phyloP scores from a whole-genome alignment of 2,113 vertebrate genomes.

The Semicossyphus pulcher region DNA sequence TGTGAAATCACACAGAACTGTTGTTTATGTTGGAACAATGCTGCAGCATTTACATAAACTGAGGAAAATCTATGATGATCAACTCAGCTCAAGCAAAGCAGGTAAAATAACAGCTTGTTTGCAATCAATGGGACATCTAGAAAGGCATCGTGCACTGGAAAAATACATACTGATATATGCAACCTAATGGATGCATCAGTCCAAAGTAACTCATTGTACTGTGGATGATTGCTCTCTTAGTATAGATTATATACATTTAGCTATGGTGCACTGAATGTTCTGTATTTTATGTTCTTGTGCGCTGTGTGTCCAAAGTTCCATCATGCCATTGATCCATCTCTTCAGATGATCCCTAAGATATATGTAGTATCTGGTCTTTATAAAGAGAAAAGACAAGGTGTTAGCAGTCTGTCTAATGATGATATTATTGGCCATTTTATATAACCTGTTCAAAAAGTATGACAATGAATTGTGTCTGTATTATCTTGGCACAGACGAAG shows the following conservation, averaged over 20 bases:
- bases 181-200: conserved; percentile 8
- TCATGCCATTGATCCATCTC: background rate
- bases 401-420: too few relatives aligned
- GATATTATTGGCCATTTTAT: too few relatives aligned
- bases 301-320: too few relatives aligned
- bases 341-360: too few relatives aligned
- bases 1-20: conserved; percentile 32
- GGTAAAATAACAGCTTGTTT: conserved; percentile 53
- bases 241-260: background rate
- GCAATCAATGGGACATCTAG: conserved; percentile 50
- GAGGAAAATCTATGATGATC: conserved; percentile 40
- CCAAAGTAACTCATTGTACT: background rate
- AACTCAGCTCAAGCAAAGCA: conserved; percentile 33
- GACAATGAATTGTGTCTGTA: too few relatives aligned
- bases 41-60: conserved; percentile 25
- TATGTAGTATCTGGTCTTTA: too few relatives aligned
- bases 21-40: conserved; percentile 50
- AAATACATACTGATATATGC: conserved; percentile 12
- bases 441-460: too few relatives aligned
- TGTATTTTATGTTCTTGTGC: background rate
- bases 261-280: background rate
- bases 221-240: background rate
- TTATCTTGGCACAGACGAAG: too few relatives aligned
- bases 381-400: too few relatives aligned
- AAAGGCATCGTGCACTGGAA: conserved; percentile 20